These are phyloP conservation scores for Ophiodon elongatus DNA, from an alignment of 2,113 vertebrate species.

Conservation along the genomic window DNA sequence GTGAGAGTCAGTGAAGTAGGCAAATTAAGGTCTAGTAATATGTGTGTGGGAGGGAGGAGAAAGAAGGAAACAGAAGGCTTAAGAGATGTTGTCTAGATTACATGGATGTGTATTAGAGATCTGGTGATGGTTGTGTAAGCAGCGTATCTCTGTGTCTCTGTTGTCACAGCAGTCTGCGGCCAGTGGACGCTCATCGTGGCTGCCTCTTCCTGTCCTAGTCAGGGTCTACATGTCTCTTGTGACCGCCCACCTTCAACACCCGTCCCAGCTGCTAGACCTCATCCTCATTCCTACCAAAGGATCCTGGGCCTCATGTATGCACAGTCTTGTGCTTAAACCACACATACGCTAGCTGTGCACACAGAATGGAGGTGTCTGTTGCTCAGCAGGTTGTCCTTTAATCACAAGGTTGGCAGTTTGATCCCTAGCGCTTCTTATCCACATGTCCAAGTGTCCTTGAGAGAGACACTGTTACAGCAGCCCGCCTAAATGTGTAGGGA, in stretches of 20 bases:
- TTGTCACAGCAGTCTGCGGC: slow-evolving; percentile 37
- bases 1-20: slow-evolving; percentile 3
- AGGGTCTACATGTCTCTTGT: slow-evolving; percentile 30
- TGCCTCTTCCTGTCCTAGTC: slow-evolving; percentile 30
- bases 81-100: slow-evolving; percentile 21
- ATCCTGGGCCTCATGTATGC: neutral
- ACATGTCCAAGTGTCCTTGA: neutral
- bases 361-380: neutral
- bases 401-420: no score
- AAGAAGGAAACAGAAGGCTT: slow-evolving; percentile 39
- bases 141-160: slow-evolving; percentile 9
- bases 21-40: slow-evolving; percentile 29
- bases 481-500: neutral
- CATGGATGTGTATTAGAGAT: slow-evolving; percentile 5
- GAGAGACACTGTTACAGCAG: neutral
- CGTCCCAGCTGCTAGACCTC: slow-evolving; percentile 38
- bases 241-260: slow-evolving; percentile 27
- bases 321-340: neutral
- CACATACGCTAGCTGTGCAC: neutral
- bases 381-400: neutral
- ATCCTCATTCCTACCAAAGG: neutral
- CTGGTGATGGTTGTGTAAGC: slow-evolving; percentile 40
- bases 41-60: slow-evolving; percentile 23
- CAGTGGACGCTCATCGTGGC: slow-evolving; percentile 28
- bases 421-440: no score